Conservation (phyloP, 2,113 vertebrate genomes). For the Paradoxurus hermaphroditus region DNA sequence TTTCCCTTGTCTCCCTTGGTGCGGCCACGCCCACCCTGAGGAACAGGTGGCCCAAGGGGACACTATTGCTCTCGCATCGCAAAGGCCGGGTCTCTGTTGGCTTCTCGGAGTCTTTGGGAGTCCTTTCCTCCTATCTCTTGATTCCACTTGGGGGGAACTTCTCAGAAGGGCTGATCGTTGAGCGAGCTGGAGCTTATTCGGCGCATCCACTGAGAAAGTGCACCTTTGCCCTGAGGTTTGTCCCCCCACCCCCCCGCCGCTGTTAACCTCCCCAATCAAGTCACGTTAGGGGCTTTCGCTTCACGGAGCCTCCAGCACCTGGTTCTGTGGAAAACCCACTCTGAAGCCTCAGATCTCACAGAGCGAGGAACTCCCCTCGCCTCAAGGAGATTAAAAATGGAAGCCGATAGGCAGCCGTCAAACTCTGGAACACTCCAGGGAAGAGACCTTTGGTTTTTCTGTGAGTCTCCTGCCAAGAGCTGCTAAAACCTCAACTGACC, state of each 20-base stretch:
- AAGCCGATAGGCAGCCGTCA: neutral
- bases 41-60: neutral
- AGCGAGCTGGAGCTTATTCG: neutral
- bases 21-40: neutral
- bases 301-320: neutral
- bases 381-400: neutral
- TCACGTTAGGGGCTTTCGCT: neutral
- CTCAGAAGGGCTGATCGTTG: neutral
- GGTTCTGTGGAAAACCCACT: neutral
- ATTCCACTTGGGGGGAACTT: neutral
- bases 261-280: fast-evolving
- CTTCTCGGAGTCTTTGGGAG: neutral
- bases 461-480: neutral
- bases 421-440: neutral
- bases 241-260: too few species aligned
- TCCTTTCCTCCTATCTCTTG: neutral
- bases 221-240: fast-evolving
- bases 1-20: neutral
- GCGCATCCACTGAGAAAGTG: neutral
- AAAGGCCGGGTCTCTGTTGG: neutral
- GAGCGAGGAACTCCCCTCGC: neutral
- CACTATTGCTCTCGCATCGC: neutral
- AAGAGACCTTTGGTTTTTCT: neutral
- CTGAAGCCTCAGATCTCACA: neutral
- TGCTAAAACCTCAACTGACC: neutral